phyloP scores from a whole-genome alignment of 1,140 invertebrate species.

The Mamestra configurata region DNA sequence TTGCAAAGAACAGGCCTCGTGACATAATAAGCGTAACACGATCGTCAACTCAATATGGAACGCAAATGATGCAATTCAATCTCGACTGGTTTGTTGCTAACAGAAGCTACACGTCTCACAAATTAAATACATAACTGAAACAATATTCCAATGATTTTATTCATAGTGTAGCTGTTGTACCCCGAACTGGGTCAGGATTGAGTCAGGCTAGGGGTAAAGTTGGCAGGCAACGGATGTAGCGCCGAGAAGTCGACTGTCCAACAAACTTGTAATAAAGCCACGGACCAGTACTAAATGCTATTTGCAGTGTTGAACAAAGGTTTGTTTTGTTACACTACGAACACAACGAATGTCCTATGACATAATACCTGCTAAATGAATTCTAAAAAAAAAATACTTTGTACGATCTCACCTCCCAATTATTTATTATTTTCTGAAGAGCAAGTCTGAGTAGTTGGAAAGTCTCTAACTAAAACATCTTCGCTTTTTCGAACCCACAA shows the following conservation, averaged over 20 bases:
- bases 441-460: constrained; percentile 2
- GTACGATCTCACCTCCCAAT: not conserved
- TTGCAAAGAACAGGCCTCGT: not conserved
- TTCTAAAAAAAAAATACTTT: not conserved
- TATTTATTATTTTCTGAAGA: constrained; percentile 9
- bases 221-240: constrained; percentile 52
- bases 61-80: not conserved
- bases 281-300: constrained; percentile 46
- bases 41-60: not conserved
- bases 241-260: constrained; percentile 46
- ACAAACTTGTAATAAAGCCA: constrained; percentile 56
- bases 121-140: constrained; percentile 8
- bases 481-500: constrained; percentile 8
- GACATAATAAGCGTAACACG: not conserved
- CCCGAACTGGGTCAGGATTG: constrained; percentile 48
- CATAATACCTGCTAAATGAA: constrained; percentile 5
- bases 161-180: constrained; percentile 27
- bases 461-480: not conserved
- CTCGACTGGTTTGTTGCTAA: not conserved
- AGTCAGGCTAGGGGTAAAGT: constrained; percentile 52
- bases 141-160: constrained; percentile 43
- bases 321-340: constrained; percentile 39
- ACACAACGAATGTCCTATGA: constrained; percentile 28
- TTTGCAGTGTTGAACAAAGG: constrained; percentile 40
- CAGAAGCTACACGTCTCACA: not conserved